phyloP scores from a whole-genome alignment of 2,113 vertebrate species.

The Glareola pratincola region DNA sequence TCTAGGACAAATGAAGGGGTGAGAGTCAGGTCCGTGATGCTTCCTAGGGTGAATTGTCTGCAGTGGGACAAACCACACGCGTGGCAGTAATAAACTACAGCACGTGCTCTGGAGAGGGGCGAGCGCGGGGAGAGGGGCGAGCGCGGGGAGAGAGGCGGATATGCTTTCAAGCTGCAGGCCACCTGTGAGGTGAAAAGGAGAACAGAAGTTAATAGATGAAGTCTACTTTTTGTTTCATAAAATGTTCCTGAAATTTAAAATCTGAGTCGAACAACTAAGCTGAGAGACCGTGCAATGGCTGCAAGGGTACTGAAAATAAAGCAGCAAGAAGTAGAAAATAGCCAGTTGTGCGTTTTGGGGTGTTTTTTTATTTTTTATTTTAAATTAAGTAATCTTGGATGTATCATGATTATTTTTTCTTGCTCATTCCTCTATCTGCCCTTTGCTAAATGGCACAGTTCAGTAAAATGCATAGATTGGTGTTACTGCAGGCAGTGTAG shows the following conservation, averaged over 20 bases:
- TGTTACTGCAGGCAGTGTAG: conserved; percentile 33
- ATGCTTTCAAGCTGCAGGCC: background rate
- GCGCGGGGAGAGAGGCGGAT: background rate
- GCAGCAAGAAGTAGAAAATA: background rate
- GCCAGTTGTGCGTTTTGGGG: background rate
- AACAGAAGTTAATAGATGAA: background rate
- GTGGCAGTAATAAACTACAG: background rate
- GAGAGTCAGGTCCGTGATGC: fast-evolving
- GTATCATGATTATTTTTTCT: background rate
- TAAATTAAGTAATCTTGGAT: background rate
- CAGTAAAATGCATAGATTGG: conserved; percentile 32
- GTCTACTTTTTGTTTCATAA: background rate
- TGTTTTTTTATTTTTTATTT: background rate
- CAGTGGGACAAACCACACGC: fast-evolving
- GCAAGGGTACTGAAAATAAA: conserved; percentile 2
- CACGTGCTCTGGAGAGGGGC: background rate
- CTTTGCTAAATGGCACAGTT: conserved; percentile 68
- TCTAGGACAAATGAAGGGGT: too few species aligned
- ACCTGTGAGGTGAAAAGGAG: background rate
- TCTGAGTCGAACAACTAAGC: background rate
- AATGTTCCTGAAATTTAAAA: background rate
- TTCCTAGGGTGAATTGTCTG: background rate
- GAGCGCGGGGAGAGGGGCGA: background rate
- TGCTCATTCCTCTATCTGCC: conserved; percentile 15
- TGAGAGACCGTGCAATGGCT: background rate